A percentile compares a stretch with the other conserved stretches of the same genome.
phyloP scores from a whole-genome alignment of 2,797 vertebrate species.

The Nannoperca obscura region DNA sequence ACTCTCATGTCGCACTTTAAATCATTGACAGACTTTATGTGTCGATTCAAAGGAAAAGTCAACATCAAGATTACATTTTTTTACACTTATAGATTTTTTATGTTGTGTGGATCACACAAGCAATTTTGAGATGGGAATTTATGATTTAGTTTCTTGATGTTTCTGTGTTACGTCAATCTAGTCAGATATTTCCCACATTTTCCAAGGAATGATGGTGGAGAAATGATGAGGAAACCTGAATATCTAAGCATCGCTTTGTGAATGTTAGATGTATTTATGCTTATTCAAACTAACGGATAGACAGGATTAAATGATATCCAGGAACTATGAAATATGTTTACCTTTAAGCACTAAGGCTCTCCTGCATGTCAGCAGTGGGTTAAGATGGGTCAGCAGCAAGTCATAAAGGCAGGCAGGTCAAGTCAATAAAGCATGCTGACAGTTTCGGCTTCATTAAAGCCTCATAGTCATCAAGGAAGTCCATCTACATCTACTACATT shows the following conservation, averaged over 20 bases:
- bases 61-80: neutral
- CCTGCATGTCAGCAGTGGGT: slow-evolving; percentile 32
- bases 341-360: slow-evolving; percentile 1
- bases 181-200: neutral
- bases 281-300: too few species aligned
- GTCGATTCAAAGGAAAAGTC: neutral
- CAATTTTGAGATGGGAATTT: neutral
- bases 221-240: neutral
- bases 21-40: slow-evolving; percentile 38
- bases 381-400: slow-evolving; percentile 35
- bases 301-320: neutral
- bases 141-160: neutral
- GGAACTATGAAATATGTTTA: neutral
- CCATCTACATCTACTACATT: neutral
- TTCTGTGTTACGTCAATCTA: neutral
- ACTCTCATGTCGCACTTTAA: slow-evolving; percentile 10
- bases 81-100: neutral
- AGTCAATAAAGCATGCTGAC: slow-evolving; percentile 47
- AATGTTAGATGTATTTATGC: neutral
- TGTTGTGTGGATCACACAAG: neutral
- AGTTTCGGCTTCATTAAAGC: slow-evolving; percentile 47
- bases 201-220: neutral
- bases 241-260: neutral
- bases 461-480: neutral
- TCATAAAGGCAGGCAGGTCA: slow-evolving; percentile 43